These are phyloP conservation scores for Nebria ingens DNA, from an alignment of 1,140 invertebrate species.

Conservation along the genomic window DNA sequence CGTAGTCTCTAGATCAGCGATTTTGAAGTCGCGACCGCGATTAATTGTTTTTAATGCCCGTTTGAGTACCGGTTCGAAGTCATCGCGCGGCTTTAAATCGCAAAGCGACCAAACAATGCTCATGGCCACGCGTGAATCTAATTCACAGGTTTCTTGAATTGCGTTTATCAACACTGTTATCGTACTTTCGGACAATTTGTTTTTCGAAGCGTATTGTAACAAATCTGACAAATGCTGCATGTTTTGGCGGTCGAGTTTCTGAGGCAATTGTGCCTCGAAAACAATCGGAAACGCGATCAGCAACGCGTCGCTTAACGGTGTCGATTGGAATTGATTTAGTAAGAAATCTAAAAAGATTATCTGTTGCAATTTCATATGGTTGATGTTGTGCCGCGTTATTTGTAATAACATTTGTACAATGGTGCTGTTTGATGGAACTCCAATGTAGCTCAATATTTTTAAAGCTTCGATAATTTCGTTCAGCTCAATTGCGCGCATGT, in stretches of 20 bases:
- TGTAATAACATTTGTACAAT: conserved; percentile 50
- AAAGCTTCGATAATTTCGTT: conserved; percentile 43
- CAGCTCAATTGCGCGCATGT: conserved; percentile 39
- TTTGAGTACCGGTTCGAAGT: conserved; percentile 35
- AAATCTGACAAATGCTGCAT: conserved; percentile 37
- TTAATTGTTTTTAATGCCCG: conserved; percentile 35
- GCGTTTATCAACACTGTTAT: conserved; percentile 38
- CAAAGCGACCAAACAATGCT: conserved; percentile 40
- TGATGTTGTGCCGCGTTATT: conserved; percentile 45
- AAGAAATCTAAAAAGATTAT: conserved; percentile 50
- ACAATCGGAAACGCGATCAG: conserved; percentile 48
- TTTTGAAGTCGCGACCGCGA: conserved; percentile 33
- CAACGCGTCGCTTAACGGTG: conserved; percentile 47
- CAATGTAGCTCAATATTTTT: conserved; percentile 44
- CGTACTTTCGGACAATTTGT: conserved; percentile 37
- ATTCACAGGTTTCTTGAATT: conserved; percentile 33
- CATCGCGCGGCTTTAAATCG: conserved; percentile 31
- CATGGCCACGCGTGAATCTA: conserved; percentile 35
- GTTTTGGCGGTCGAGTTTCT: conserved; percentile 42
- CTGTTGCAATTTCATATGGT: conserved; percentile 44
- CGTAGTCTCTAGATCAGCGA: conserved; percentile 37
- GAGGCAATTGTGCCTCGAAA: conserved; percentile 45
- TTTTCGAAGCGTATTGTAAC: conserved; percentile 38
- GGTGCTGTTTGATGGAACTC: conserved; percentile 40
- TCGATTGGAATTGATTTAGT: conserved; percentile 34